A percentile compares a stretch with the other conserved stretches of the same genome.
Evolutionary conservation across 2,888 invertebrate species (phyloP).

Genomic region (Troglohyphantes excavatus): DNA sequence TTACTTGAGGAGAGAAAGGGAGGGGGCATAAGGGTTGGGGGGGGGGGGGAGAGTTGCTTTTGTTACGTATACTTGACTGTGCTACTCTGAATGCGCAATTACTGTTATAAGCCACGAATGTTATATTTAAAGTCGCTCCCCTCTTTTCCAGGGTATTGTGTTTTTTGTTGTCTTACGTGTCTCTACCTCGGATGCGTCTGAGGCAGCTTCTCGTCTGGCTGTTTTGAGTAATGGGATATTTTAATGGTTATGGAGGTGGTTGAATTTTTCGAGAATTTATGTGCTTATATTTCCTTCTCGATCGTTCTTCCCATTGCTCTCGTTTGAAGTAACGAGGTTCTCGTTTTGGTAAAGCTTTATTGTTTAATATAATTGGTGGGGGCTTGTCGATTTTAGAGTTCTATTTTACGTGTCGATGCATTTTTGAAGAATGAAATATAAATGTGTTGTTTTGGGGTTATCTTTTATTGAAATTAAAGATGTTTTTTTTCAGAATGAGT

Average conservation of each 20-base stretch:
- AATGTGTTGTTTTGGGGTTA: no score
- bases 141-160: conserved; percentile 20
- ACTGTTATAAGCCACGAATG: conserved; percentile 51
- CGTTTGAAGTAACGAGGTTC: not conserved
- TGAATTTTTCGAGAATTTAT: conserved; percentile 37
- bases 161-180: conserved; percentile 14
- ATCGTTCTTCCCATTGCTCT: not conserved
- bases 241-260: conserved; percentile 57
- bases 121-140: conserved; percentile 48
- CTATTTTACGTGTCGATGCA: no score
- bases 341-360: not conserved
- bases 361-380: no score
- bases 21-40: not conserved
- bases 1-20: no score
- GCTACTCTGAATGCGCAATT: conserved; percentile 58
- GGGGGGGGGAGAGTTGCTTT: conserved; percentile 50
- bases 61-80: conserved; percentile 52
- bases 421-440: no score
- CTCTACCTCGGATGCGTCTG: not conserved
- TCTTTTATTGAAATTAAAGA: no score
- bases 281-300: no score
- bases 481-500: no score
- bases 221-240: conserved; percentile 63
- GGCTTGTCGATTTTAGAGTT: no score
- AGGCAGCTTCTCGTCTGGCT: not conserved